Base-by-base conservation (phyloP, 2,888 invertebrate genomes). In the Adineta ricciae region DNA sequence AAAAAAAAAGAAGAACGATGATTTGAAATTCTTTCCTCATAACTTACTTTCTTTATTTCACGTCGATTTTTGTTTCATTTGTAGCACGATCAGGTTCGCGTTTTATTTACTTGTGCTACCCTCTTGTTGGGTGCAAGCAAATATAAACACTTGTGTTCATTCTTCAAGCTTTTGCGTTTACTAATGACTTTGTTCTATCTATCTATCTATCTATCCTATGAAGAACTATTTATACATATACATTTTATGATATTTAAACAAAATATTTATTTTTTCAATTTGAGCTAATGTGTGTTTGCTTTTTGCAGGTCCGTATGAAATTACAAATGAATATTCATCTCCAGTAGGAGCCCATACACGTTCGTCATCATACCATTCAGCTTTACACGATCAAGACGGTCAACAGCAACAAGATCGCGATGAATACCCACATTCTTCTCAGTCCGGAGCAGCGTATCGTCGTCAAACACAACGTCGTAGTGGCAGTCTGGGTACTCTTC, bases 351-450 rank as follows among this genome's bases (percentile, higher is more conserved):
- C 24, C 14, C 32, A 38, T 14, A 1, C 41, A 78, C 46, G 46
- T 46, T 46, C 46, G 5, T 5, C 46, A 46, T 78, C 78, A 11
- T 78, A 78, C 14, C 78, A 78, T 41, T 41, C 41, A 78, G 2
- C 78, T n/a, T 41, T 41, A n/a, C 41, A 78, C 41, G 78, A 78
- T 9, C 78, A 41, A 78, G 24, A 41, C 8, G 24, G 19, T n/a
- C 78, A 78, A 78, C 78, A 78, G n/a, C 41, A 78, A 78, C 78
- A 78, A 41, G 14, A 64, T 64, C 64, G 14, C 73, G 27, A 78
- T 41, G 27, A 27, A 27, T 27, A 64, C 32, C 11, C 41, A 0
- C 32, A 36, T 64, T 64, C 64, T 32, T 7, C 64, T 5, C 3
- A 32, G 0, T 19, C 64, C 16, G 27, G 11, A 32, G 27, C 19